Evolutionary conservation across 1,140 invertebrate genomes (phyloP).

Genomic region (Delia radicum): DNA sequence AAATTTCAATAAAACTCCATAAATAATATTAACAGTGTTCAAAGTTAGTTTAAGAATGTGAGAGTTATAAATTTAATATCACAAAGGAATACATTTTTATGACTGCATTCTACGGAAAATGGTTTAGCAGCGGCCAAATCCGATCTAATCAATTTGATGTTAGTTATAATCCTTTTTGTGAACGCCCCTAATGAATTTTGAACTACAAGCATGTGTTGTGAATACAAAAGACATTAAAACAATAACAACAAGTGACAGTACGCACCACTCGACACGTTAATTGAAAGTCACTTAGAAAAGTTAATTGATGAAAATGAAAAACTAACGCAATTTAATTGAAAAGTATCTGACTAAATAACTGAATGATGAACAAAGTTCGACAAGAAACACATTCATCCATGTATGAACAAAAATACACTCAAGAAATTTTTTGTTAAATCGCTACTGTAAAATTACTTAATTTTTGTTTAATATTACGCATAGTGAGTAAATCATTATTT

Average conservation of each 20-base stretch:
- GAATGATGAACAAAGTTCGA: too few species aligned
- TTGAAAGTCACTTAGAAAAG: background rate
- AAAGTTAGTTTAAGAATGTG: too few species aligned
- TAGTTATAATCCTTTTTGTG: background rate
- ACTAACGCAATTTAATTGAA: constrained; percentile 2
- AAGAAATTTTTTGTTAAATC: too few species aligned
- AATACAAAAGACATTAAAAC: background rate
- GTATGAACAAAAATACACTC: too few species aligned
- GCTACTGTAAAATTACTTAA: too few species aligned
- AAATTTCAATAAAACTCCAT: background rate
- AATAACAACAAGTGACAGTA: constrained; percentile 6
- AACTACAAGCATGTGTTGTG: background rate
- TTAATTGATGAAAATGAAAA: constrained; percentile 5
- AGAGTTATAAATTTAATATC: too few species aligned
- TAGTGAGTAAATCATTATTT: too few species aligned
- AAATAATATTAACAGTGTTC: background rate
- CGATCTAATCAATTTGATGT: background rate
- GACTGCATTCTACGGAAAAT: too few species aligned
- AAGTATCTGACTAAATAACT: constrained; percentile 1
- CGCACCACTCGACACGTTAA: constrained; percentile 9
- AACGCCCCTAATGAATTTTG: background rate
- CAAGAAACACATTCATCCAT: too few species aligned
- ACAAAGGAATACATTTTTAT: too few species aligned
- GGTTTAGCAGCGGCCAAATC: too few species aligned
- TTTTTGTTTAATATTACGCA: too few species aligned